These are phyloP conservation scores for Phylloscopus whistleri DNA, from an alignment of 2,113 vertebrate genomes.

Conservation along the genomic window DNA sequence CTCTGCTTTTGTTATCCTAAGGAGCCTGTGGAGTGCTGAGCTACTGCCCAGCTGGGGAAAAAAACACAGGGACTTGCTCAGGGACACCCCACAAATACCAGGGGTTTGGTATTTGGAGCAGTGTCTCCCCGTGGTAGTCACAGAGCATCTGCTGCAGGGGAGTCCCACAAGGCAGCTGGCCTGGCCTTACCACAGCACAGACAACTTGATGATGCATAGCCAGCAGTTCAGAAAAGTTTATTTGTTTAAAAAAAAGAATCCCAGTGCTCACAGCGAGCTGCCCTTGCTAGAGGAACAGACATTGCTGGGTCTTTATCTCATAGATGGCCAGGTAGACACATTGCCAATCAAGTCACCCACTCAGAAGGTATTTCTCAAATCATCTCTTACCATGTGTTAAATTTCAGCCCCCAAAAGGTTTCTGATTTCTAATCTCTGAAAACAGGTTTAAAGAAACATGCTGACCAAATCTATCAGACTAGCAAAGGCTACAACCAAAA, in stretches of 20 bases:
- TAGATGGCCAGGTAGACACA: not conserved
- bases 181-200: not conserved
- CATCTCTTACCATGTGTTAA: not conserved
- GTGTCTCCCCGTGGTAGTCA: accelerated
- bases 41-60: not conserved
- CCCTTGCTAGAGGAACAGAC: not conserved
- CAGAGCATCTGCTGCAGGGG: not conserved
- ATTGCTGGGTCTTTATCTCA: not conserved
- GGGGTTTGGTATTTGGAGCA: not conserved
- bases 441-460: not conserved
- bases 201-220: not conserved
- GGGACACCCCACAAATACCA: accelerated
- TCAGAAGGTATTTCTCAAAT: not conserved
- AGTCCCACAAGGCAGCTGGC: not conserved
- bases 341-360: not conserved
- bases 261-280: not conserved
- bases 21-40: not conserved
- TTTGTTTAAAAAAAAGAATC: not conserved
- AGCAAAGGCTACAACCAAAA: not conserved
- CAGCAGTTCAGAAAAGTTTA: not conserved
- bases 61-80: too few species aligned
- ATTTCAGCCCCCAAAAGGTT: not conserved
- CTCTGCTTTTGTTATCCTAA: not conserved
- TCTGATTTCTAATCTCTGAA: not conserved
- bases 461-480: not conserved